Base-by-base conservation (phyloP, 2,797 vertebrate genomes). In the Schizopygopsis pylzovi region DNA sequence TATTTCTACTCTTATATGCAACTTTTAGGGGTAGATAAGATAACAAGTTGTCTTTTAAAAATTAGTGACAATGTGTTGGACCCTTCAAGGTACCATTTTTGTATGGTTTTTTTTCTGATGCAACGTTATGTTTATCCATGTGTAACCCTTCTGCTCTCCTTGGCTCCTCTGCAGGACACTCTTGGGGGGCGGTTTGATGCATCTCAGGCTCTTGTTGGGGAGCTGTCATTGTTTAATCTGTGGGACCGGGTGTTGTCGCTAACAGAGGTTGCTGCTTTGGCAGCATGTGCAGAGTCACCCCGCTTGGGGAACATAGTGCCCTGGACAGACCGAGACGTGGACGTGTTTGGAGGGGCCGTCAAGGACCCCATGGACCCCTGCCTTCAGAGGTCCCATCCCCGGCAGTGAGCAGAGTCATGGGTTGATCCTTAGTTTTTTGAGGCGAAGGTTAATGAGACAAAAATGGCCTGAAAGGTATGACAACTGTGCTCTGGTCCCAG, bases 151-250 rank as follows among this genome's bases (percentile, higher is more conserved):
- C 37, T 25, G 11, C 68, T 78, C n/a, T 41, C 71, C 37, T 37
- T 81, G 67, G 37, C n/a, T 59, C 20, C 37, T 18, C 49, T 70
- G 11, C 22, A 99, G 98, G 98, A 99, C 87, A 96, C 96, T 0
- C 86, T 99, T 63, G 98, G 98, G 0, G 98, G 98, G 0, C 97
- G 97, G 11, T 99, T 99, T 41, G 98, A 99, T 0, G 97, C 98
- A 78, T 98, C 97, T 0, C 98, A 99, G 92, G 98, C 98, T 61
- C 96, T 99, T 13, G 97, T 99, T 0, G 98, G 98, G 16, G 98
- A 99, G 92, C 94, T 99, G 61, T 96, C 98, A 0, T 96, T 98
- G 92, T 99, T 99, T 90, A 95, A 97, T 54, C 92, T 99, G 90
- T 99, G 98, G 98, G 97, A 99, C 91, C 96, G 97, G 5, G 93